phyloP scores from a whole-genome alignment of 1,140 invertebrate genomes.

The Diabrotica virgifera region DNA sequence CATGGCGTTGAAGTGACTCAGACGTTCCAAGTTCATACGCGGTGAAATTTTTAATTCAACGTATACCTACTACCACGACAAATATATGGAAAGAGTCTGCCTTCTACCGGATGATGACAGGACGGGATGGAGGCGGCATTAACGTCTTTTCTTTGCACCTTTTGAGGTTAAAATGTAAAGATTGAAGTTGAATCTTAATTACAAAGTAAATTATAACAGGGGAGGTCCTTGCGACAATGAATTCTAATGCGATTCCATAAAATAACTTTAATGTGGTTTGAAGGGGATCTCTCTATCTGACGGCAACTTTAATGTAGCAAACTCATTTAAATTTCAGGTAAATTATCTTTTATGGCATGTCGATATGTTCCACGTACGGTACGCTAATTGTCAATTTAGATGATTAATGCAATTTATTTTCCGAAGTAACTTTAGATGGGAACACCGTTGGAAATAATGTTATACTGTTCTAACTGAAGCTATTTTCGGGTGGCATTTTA shows the following conservation, averaged over 20 bases:
- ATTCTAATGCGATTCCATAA: neutral
- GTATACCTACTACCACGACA: neutral
- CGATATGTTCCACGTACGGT: no score
- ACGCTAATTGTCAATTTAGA: no score
- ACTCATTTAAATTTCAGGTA: no score
- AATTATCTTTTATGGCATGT: no score
- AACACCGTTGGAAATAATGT: no score
- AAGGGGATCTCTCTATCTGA: no score
- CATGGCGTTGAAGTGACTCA: slow-evolving; percentile 16
- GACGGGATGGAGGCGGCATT: neutral
- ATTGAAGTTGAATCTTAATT: slow-evolving; percentile 3
- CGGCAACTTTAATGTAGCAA: no score
- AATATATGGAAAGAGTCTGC: neutral
- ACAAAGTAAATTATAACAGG: neutral
- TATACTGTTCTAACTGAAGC: no score
- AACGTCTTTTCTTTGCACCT: neutral
- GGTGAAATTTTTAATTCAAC: slow-evolving; percentile 11
- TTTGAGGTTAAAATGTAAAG: slow-evolving; percentile 2
- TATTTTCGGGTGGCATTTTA: no score
- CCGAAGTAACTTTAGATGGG: no score
- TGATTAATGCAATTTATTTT: no score
- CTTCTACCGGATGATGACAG: neutral
- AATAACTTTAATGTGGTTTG: no score
- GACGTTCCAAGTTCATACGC: slow-evolving; percentile 16
- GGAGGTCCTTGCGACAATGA: neutral